Evolutionary conservation across 2,797 vertebrate genomes (phyloP).

Genomic region (Spea hammondii): DNA sequence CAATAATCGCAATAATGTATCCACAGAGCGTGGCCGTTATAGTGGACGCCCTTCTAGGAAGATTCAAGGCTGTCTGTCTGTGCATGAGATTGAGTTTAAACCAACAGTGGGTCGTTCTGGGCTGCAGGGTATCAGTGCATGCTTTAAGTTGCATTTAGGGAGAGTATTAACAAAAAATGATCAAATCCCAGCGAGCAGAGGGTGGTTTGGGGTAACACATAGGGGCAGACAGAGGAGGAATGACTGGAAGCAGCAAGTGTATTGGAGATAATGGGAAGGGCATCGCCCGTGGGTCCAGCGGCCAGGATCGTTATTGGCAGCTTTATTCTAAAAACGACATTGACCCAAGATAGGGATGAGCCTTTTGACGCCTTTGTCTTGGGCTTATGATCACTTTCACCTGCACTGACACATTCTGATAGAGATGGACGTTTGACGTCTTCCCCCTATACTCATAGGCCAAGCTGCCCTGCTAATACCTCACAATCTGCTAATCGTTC

Average conservation of each 20-base stretch:
- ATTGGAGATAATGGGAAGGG: background rate
- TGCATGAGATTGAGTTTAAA: conserved; percentile 82
- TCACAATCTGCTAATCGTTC: conserved; percentile 18
- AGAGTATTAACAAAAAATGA: conserved; percentile 78
- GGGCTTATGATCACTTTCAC: too few species aligned
- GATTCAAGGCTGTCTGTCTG: conserved; percentile 83
- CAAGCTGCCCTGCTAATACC: conserved; percentile 10
- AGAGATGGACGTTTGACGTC: too few species aligned
- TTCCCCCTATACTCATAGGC: too few species aligned
- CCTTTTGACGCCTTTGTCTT: too few species aligned
- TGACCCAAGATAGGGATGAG: too few species aligned
- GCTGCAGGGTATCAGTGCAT: conserved; percentile 89
- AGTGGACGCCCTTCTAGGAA: background rate
- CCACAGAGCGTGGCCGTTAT: too few species aligned
- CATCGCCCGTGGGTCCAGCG: too few species aligned
- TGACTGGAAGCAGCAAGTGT: conserved; percentile 47
- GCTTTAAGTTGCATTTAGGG: conserved; percentile 99
- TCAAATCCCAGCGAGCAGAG: conserved; percentile 80
- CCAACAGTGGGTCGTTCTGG: conserved; percentile 77
- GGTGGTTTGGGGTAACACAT: conserved; percentile 8
- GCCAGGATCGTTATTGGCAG: too few species aligned
- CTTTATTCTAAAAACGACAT: too few species aligned
- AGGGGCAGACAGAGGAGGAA: conserved; percentile 1
- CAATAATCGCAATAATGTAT: too few species aligned
- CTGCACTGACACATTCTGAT: too few species aligned